Evolutionary conservation across 2,113 vertebrate species (phyloP).

Genomic region (Eupsittula cactorum): DNA sequence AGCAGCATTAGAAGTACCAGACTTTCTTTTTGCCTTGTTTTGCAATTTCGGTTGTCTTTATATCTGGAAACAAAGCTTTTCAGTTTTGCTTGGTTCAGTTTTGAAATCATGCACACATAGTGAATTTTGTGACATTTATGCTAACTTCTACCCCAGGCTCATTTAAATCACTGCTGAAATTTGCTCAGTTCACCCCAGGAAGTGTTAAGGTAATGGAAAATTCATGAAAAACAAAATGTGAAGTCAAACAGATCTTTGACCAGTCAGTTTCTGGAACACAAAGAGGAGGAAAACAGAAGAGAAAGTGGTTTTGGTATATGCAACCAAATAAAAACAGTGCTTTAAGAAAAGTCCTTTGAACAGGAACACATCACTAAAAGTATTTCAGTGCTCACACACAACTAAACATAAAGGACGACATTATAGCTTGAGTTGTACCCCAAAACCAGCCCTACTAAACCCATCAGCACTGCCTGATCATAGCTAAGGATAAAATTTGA

Average conservation of each 20-base stretch:
- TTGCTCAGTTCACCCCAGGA: background rate
- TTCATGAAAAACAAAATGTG: background rate
- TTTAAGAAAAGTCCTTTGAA: background rate
- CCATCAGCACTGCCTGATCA: background rate
- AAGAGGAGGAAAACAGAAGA: slow-evolving; percentile 32
- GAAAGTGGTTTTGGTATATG: background rate
- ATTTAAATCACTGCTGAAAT: background rate
- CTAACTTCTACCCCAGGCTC: background rate
- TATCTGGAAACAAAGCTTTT: background rate
- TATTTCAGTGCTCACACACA: background rate
- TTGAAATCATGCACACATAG: background rate
- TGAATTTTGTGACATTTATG: background rate
- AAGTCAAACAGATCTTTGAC: background rate
- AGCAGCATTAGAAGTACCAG: background rate
- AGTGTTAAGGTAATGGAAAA: background rate
- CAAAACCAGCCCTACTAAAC: background rate
- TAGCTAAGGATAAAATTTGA: background rate
- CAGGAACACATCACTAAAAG: background rate
- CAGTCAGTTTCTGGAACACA: slow-evolving; percentile 8
- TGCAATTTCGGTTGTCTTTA: background rate
- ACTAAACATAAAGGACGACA: background rate
- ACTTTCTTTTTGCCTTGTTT: background rate
- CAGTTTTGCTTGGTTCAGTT: background rate
- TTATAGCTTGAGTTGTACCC: background rate
- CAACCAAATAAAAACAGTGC: background rate